Evolutionary conservation across 2,888 invertebrate genomes (phyloP).

Genomic region (Microplitis manilae): DNA sequence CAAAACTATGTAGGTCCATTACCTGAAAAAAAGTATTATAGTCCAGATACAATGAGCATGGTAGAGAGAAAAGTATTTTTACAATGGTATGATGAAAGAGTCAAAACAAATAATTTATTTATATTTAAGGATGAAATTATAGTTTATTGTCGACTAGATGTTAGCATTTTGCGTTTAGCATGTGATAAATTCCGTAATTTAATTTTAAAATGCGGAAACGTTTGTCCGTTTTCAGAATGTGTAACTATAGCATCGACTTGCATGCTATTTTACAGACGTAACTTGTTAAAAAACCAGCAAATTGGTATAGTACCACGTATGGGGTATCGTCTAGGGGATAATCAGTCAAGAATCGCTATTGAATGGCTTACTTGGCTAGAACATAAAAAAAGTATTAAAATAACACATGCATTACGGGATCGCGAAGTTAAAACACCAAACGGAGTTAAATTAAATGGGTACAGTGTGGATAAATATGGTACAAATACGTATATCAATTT

Average conservation of each 20-base stretch:
- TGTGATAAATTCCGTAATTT: constrained; percentile 55
- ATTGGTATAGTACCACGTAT: constrained; percentile 39
- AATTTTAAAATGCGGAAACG: constrained; percentile 49
- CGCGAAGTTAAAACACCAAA: constrained; percentile 29
- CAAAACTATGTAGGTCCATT: background rate
- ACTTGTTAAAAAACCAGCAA: constrained; percentile 32
- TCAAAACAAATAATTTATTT: too few relatives aligned
- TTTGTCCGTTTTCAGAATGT: constrained; percentile 57
- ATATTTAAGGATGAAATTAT: too few relatives aligned
- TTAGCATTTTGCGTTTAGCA: constrained; percentile 55
- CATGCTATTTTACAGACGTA: constrained; percentile 33
- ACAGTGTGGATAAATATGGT: constrained; percentile 24
- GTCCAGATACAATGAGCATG: background rate
- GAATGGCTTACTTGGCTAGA: background rate
- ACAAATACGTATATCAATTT: background rate
- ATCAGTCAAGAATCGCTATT: constrained; percentile 34
- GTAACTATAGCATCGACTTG: constrained; percentile 42
- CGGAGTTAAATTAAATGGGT: constrained; percentile 36
- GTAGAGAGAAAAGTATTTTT: background rate
- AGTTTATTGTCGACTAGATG: constrained; percentile 37
- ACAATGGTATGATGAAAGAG: background rate
- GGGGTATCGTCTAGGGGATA: constrained; percentile 16
- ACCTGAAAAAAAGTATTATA: background rate
- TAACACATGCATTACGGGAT: constrained; percentile 33
- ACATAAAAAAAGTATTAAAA: background rate